Evolutionary conservation across 1,140 invertebrate genomes (phyloP), one percentile per base, ranked within the genome.

Genomic region (Prorops nasuta): DNA sequence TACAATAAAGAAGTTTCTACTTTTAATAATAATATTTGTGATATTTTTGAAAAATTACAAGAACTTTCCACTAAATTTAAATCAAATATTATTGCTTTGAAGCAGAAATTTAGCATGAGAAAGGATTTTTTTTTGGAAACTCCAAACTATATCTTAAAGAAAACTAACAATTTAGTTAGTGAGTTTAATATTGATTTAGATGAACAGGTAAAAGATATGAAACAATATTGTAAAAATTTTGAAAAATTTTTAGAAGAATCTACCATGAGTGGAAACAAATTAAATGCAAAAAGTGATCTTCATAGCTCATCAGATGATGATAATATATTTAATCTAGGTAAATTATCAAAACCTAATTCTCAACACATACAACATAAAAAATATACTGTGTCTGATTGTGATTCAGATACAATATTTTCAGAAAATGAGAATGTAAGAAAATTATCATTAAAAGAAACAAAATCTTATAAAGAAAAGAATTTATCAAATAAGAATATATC

Each of bases 381-480:
- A 12, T 54, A 43, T 1, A 10, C 49, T 9, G 51, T 65, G 1
- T 72, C 68, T 0, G 67, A 67, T 7, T 68, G 62, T 37, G 67
- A 69, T 34, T 66, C 45, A 16, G 55, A 60, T 0, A 37, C 66
- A 47, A 64, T 71, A 44, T 70, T 71, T 60, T 66, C 62, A n/a
- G 49, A 16, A 2, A 28, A 54, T 19, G 58, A n/a, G 1, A 28
- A 16, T 15, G 3, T 34, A 31, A 16, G 0, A 10, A 3, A 16
- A 9, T 14, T 3, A 7, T 15, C 10, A 22, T 17, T 12, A 22
- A 14, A 2, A 2, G 6, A 34, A 0, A 7, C 36, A 32, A 9
- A 3, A 3, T 22, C 24, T 39, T 6, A 0, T 4, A 12, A 41
- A 28, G 32, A 51, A 38, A 35, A 2, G 4, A 24, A 3, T 16